Evolutionary conservation across 2,113 vertebrate genomes (phyloP).

Genomic region (Hippocampus comes): DNA sequence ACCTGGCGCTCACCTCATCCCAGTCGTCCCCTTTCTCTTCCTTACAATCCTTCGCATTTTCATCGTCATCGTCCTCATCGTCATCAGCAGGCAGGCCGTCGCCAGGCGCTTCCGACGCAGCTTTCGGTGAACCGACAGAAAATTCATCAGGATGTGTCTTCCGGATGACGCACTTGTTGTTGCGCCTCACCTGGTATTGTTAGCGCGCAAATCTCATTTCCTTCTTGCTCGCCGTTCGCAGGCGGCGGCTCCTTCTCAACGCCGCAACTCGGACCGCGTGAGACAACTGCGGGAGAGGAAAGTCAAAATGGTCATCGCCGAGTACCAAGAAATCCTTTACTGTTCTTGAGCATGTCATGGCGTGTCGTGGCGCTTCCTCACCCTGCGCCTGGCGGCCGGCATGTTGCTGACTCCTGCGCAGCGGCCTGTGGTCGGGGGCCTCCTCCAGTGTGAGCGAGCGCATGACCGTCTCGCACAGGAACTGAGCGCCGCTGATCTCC

Average conservation of each 20-base stretch:
- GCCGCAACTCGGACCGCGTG: slow-evolving; percentile 36
- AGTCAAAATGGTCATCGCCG: background rate
- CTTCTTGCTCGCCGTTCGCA: slow-evolving; percentile 24
- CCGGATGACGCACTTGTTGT: no score
- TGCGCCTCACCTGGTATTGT: slow-evolving; percentile 1
- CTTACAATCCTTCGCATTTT: slow-evolving; percentile 9
- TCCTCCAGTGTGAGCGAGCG: slow-evolving; percentile 93
- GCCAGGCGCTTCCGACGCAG: slow-evolving; percentile 33
- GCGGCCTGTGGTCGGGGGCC: slow-evolving; percentile 87
- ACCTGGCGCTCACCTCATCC: slow-evolving; percentile 75
- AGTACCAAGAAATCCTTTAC: no score
- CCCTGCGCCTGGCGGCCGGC: slow-evolving; percentile 64
- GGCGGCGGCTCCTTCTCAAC: slow-evolving; percentile 41
- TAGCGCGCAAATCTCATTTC: slow-evolving; percentile 7
- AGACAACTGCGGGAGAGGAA: slow-evolving; percentile 26
- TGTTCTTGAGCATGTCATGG: background rate
- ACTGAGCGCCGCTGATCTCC: slow-evolving; percentile 96
- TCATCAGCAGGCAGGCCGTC: slow-evolving; percentile 35
- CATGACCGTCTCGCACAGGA: slow-evolving; percentile 98
- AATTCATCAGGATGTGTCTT: background rate
- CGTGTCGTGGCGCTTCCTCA: slow-evolving; percentile 49
- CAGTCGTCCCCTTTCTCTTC: slow-evolving; percentile 72
- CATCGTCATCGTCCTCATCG: slow-evolving; percentile 35
- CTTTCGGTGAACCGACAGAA: slow-evolving; percentile 7
- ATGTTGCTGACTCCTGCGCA: slow-evolving; percentile 64